Evolutionary conservation across 2,888 invertebrate genomes (phyloP).

Genomic region (Andrena chrysosceles): DNA sequence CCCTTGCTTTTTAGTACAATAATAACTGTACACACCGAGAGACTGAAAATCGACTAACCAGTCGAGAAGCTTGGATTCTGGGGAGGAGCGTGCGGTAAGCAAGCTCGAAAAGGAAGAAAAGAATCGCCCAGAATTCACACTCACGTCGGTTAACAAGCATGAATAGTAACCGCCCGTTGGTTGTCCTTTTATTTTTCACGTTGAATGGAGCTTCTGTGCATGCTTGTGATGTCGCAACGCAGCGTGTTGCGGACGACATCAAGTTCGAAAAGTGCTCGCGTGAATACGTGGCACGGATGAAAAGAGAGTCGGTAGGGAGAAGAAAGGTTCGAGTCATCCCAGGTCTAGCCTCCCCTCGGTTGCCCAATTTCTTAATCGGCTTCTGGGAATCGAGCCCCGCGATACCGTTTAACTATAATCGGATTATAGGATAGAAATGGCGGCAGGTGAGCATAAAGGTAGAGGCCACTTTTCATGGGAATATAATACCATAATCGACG

Average conservation of each 20-base stretch:
- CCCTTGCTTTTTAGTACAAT: background rate
- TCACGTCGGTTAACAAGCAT: constrained; percentile 55
- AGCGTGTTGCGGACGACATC: constrained; percentile 20
- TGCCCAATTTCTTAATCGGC: constrained; percentile 63
- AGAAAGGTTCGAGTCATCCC: constrained; percentile 32
- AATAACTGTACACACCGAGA: constrained; percentile 65
- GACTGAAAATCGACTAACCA: constrained; percentile 66
- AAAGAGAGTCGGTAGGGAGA: background rate
- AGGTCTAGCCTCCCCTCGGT: constrained; percentile 27
- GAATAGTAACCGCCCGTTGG: constrained; percentile 26
- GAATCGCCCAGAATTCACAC: constrained; percentile 43
- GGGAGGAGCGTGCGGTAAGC: constrained; percentile 6
- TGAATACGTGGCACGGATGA: constrained; percentile 9
- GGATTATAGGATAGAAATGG: constrained; percentile 60
- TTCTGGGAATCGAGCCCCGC: constrained; percentile 57
- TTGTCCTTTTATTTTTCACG: constrained; percentile 3
- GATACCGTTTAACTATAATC: constrained; percentile 66
- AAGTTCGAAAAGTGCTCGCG: constrained; percentile 18
- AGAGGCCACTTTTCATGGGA: constrained; percentile 48
- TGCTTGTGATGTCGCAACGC: constrained; percentile 19
- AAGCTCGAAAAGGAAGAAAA: constrained; percentile 19
- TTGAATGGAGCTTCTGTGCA: constrained; percentile 3
- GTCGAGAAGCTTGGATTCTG: constrained; percentile 28
- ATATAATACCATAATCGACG: constrained; percentile 54
- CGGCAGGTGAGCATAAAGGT: constrained; percentile 56